Evolutionary conservation across 2,888 invertebrate genomes (phyloP).

Genomic region (Nomada ruficornis): DNA sequence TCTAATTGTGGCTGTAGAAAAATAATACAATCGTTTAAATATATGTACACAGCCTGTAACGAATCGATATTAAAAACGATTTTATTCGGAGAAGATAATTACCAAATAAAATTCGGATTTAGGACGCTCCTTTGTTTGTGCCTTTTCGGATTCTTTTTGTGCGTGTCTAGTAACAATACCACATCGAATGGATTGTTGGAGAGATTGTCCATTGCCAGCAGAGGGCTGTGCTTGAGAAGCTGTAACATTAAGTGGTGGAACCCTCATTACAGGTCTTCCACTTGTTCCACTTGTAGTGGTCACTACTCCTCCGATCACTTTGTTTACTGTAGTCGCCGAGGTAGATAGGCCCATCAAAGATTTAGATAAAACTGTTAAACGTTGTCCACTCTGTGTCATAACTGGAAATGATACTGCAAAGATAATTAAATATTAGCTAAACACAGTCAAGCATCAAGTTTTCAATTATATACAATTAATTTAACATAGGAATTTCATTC

Average conservation of each 20-base stretch:
- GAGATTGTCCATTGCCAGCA: slow-evolving; percentile 68
- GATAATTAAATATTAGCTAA: slow-evolving; percentile 26
- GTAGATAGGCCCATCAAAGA: slow-evolving; percentile 84
- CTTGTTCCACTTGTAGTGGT: slow-evolving; percentile 77
- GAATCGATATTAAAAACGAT: background rate
- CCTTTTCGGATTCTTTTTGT: slow-evolving; percentile 75
- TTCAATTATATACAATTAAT: background rate
- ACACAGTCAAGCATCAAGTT: background rate
- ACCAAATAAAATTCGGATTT: slow-evolving; percentile 82
- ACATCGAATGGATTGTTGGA: slow-evolving; percentile 71
- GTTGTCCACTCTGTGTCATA: slow-evolving; percentile 86
- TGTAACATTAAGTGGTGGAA: slow-evolving; percentile 83
- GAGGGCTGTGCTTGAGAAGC: slow-evolving; percentile 74
- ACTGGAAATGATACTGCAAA: slow-evolving; percentile 82
- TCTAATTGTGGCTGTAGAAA: slow-evolving; percentile 85
- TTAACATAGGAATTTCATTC: background rate
- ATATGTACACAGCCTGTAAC: background rate
- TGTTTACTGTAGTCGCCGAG: slow-evolving; percentile 76
- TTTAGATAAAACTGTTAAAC: slow-evolving; percentile 86
- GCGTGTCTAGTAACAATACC: slow-evolving; percentile 76
- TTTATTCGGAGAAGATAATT: slow-evolving; percentile 44
- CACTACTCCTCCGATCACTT: slow-evolving; percentile 78
- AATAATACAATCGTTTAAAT: slow-evolving; percentile 14
- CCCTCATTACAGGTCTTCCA: slow-evolving; percentile 81
- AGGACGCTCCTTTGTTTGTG: slow-evolving; percentile 75